These are phyloP conservation scores for Melinaea menophilus DNA, from an alignment of 2,888 invertebrate genomes.

Conservation along the genomic window DNA sequence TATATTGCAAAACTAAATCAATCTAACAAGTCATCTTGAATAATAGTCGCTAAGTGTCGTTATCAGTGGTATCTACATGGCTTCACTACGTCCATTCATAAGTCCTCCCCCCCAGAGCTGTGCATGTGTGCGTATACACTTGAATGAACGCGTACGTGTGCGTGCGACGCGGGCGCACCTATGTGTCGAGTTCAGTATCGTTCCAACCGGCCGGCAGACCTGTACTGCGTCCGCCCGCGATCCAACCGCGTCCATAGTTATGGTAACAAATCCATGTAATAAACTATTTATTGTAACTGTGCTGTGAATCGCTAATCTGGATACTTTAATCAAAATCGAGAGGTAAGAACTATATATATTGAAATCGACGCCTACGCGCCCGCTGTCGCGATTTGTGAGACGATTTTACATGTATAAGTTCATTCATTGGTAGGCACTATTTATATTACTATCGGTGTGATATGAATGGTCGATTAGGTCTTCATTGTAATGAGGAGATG, in stretches of 20 bases:
- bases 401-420: constrained; percentile 75
- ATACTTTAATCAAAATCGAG: constrained; percentile 71
- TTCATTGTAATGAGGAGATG: constrained; percentile 44
- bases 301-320: constrained; percentile 72
- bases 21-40: constrained; percentile 42
- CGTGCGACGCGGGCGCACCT: constrained; percentile 63
- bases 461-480: constrained; percentile 67
- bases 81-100: constrained; percentile 77
- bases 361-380: constrained; percentile 69
- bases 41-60: constrained; percentile 58
- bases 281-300: constrained; percentile 50
- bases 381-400: constrained; percentile 74
- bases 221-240: constrained; percentile 44
- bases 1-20: constrained; percentile 25
- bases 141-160: constrained; percentile 66
- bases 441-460: constrained; percentile 69
- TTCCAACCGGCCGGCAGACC: constrained; percentile 51
- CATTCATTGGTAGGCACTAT: constrained; percentile 71
- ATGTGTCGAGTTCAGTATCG: constrained; percentile 51
- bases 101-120: constrained; percentile 57
- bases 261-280: constrained; percentile 63
- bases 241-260: constrained; percentile 52
- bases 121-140: constrained; percentile 28
- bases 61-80: constrained; percentile 68
- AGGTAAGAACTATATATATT: constrained; percentile 73